These are phyloP conservation scores for Lymantria monacha DNA, from an alignment of 2,888 invertebrate genomes.

Conservation along the genomic window DNA sequence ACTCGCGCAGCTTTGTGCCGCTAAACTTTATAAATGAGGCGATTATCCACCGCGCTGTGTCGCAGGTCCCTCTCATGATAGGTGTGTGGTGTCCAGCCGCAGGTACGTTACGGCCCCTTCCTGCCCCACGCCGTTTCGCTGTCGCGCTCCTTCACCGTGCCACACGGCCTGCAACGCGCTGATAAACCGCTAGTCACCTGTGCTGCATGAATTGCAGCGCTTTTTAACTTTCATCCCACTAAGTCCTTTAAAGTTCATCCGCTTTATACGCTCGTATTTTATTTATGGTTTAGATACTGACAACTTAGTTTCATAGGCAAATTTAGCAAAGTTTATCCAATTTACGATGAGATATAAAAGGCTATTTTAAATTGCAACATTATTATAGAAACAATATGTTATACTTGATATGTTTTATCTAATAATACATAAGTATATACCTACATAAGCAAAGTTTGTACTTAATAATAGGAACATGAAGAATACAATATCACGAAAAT, in stretches of 20 bases:
- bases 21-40: conserved; percentile 82
- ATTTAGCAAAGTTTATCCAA: conserved; percentile 53
- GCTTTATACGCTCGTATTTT: conserved; percentile 68
- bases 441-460: too few relatives aligned
- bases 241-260: conserved; percentile 76
- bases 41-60: conserved; percentile 75
- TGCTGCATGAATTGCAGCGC: conserved; percentile 78
- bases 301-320: conserved; percentile 53
- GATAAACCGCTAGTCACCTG: conserved; percentile 80
- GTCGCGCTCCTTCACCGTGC: conserved; percentile 18
- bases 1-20: conserved; percentile 80
- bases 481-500: conserved; percentile 62
- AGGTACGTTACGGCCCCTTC: conserved; percentile 15
- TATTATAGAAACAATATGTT: conserved; percentile 39
- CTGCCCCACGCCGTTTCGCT: conserved; percentile 8
- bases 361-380: conserved; percentile 44
- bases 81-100: conserved; percentile 53
- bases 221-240: conserved; percentile 78
- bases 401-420: conserved; percentile 6
- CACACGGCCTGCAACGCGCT: conserved; percentile 35
- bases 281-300: conserved; percentile 74
- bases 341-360: conserved; percentile 43
- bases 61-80: conserved; percentile 61
- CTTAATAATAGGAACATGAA: conserved; percentile 42
- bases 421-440: conserved; percentile 18